Percentiles rank a stretch among this genome's conserved stretches.
Conservation (phyloP, 2,113 vertebrate genomes). For the Cyphomyrus plagiostoma region DNA sequence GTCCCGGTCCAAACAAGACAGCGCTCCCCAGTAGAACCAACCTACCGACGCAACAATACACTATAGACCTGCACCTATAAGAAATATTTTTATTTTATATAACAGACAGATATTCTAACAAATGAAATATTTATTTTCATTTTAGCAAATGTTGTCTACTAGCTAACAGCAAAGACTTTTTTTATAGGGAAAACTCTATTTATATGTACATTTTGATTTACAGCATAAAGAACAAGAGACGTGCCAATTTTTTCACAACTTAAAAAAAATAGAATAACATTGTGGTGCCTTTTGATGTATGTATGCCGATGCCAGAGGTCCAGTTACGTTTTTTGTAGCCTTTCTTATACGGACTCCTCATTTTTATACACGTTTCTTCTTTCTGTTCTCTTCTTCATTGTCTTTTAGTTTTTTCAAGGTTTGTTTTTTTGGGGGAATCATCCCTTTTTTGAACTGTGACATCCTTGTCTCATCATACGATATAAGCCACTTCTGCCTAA, state of each 20-base stretch:
- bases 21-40: slow-evolving; percentile 69
- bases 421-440: slow-evolving; percentile 47
- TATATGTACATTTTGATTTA: slow-evolving; percentile 99
- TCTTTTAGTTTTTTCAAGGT: slow-evolving; percentile 39
- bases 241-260: slow-evolving; percentile 99
- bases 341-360: slow-evolving; percentile 79
- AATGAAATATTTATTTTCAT: slow-evolving; percentile 99
- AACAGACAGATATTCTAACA: slow-evolving; percentile 95
- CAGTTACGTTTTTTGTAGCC: slow-evolving; percentile 84
- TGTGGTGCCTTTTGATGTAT: slow-evolving; percentile 99
- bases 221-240: slow-evolving; percentile 84
- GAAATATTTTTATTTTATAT: slow-evolving; percentile 99
- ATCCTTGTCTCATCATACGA: slow-evolving; percentile 57
- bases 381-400: slow-evolving; percentile 43
- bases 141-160: slow-evolving; percentile 99
- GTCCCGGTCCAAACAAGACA: slow-evolving; percentile 74
- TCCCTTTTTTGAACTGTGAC: slow-evolving; percentile 55
- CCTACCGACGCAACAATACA: slow-evolving; percentile 57
- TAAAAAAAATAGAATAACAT: slow-evolving; percentile 90
- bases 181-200: slow-evolving; percentile 99
- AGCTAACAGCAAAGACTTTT: slow-evolving; percentile 97
- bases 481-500: slow-evolving; percentile 69
- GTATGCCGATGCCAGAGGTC: slow-evolving; percentile 88
- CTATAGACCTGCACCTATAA: slow-evolving; percentile 76
- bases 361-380: slow-evolving; percentile 67